Evolutionary conservation across 2,797 vertebrate species (phyloP).

Genomic region (Danio aesculapii): DNA sequence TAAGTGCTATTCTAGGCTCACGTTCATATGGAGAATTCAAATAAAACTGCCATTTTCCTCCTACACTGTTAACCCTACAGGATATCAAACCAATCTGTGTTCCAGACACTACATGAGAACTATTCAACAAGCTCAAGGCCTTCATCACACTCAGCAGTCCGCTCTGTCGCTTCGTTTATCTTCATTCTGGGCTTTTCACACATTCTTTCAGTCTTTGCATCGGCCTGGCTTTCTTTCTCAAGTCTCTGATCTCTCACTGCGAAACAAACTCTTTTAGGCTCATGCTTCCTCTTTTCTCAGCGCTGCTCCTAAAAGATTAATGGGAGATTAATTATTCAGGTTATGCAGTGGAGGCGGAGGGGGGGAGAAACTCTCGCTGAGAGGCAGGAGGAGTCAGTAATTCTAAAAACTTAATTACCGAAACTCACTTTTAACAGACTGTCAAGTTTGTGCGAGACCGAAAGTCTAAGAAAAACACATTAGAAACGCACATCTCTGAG

Average conservation of each 20-base stretch:
- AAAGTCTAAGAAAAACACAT: constrained; percentile 15
- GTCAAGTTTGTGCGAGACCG: constrained; percentile 25
- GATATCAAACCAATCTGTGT: constrained; percentile 16
- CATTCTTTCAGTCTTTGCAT: constrained; percentile 11
- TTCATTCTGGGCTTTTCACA: constrained; percentile 11
- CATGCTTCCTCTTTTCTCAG: constrained; percentile 61
- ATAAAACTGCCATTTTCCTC: neutral
- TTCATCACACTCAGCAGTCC: constrained; percentile 10
- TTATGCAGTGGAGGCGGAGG: constrained; percentile 41
- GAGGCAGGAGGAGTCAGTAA: constrained; percentile 50
- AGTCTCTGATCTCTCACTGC: constrained; percentile 51
- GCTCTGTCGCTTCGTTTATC: constrained; percentile 27
- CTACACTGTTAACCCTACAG: constrained; percentile 18
- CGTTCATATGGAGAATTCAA: neutral
- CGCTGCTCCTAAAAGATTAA: constrained; percentile 74
- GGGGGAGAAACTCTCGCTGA: constrained; percentile 49
- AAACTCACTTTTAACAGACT: constrained; percentile 14
- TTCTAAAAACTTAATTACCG: constrained; percentile 59
- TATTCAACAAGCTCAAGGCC: constrained; percentile 25
- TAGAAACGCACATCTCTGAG: neutral
- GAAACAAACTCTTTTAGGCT: constrained; percentile 65
- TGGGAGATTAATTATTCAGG: constrained; percentile 78
- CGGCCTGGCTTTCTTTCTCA: constrained; percentile 5
- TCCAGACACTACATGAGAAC: constrained; percentile 20
- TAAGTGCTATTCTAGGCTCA: neutral